Evolutionary conservation across 2,113 vertebrate species (phyloP).

Genomic region (Chaetorhynchus papuensis): DNA sequence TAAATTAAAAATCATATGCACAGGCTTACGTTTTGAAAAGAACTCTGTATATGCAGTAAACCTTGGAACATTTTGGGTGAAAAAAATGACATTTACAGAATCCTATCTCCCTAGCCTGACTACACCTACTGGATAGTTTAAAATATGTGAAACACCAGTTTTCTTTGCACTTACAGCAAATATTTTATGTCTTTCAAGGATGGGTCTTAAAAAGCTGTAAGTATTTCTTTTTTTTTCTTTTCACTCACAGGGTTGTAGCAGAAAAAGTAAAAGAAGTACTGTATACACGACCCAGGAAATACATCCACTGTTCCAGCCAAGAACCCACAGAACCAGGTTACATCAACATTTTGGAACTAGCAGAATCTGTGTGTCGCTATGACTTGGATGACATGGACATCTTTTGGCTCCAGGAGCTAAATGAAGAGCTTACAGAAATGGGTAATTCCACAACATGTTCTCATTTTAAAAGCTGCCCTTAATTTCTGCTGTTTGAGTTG

Average conservation of each 20-base stretch:
- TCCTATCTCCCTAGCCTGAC: neutral
- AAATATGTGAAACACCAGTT: neutral
- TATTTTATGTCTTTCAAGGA: neutral
- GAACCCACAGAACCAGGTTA: conserved; percentile 85
- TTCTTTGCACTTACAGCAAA: neutral
- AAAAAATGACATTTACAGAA: neutral
- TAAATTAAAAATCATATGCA: neutral
- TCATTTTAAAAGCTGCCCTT: neutral
- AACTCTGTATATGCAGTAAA: neutral
- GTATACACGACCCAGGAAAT: conserved; percentile 87
- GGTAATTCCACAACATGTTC: conserved; percentile 69
- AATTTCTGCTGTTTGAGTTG: neutral
- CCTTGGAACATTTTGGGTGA: neutral
- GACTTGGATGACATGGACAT: conserved; percentile 95
- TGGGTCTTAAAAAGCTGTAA: neutral
- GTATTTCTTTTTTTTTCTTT: neutral
- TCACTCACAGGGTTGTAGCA: conserved; percentile 74
- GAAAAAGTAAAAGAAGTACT: conserved; percentile 85
- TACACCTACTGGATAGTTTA: neutral
- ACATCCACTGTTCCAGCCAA: conserved; percentile 82
- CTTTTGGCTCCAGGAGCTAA: conserved; percentile 88
- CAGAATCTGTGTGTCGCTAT: conserved; percentile 91
- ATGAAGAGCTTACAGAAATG: conserved; percentile 85
- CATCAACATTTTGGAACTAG: conserved; percentile 88
- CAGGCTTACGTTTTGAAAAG: neutral